Evolutionary conservation across 1,140 invertebrate species (phyloP).

Genomic region (Eueides isabella): DNA sequence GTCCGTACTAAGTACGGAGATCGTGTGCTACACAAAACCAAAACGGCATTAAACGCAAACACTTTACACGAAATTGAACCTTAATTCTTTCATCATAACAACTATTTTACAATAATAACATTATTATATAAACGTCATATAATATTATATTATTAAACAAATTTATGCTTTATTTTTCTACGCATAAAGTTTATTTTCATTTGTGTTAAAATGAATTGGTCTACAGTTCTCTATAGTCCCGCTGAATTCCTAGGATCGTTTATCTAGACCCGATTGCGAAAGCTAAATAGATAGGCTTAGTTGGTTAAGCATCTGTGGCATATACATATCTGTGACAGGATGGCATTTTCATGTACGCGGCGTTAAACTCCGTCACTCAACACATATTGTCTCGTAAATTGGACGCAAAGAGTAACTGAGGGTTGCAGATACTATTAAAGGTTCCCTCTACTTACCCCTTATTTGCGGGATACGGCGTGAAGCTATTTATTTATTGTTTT

Average conservation of each 20-base stretch:
- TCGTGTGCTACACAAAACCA: conserved; percentile 15
- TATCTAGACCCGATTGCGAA: conserved; percentile 18
- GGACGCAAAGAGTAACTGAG: too few relatives aligned
- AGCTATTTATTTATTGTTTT: too few relatives aligned
- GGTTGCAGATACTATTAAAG: too few relatives aligned
- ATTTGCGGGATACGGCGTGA: too few relatives aligned
- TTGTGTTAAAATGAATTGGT: conserved; percentile 47
- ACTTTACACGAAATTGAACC: conserved; percentile 31
- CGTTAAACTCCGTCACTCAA: too few relatives aligned
- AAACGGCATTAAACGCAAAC: background rate
- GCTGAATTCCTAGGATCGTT: conserved; percentile 33
- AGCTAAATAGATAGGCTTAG: conserved; percentile 1
- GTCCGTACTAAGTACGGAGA: conserved; percentile 72
- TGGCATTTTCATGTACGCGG: too few relatives aligned
- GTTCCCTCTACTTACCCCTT: too few relatives aligned
- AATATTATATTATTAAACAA: background rate
- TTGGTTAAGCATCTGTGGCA: background rate
- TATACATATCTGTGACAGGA: background rate
- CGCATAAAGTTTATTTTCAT: background rate
- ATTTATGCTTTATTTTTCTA: conserved; percentile 13
- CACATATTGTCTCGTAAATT: too few relatives aligned
- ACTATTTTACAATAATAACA: background rate
- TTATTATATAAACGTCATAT: conserved; percentile 35
- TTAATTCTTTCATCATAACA: conserved; percentile 14
- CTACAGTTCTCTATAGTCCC: conserved; percentile 40